These are phyloP conservation scores for Propithecus coquereli DNA, from an alignment of 2,113 vertebrate genomes.

Conservation along the genomic window DNA sequence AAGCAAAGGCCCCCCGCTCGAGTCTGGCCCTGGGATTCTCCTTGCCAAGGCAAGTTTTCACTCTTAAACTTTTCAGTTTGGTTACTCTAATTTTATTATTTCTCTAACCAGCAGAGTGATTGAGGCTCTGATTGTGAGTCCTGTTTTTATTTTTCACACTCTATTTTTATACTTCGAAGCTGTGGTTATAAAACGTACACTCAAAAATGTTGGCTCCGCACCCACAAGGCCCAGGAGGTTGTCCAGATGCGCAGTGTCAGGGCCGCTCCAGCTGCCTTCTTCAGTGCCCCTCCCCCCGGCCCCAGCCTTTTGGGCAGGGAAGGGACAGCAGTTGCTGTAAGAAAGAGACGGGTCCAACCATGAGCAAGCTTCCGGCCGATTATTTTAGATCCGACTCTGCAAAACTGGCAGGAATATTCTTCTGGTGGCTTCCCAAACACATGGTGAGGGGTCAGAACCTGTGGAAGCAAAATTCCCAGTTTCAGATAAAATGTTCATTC, in stretches of 20 bases:
- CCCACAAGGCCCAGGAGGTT: neutral
- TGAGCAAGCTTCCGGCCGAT: neutral
- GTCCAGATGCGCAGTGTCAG: neutral
- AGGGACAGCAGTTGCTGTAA: neutral
- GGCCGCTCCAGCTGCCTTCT: neutral
- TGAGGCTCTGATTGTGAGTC: conserved; percentile 15
- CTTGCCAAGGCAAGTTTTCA: conserved; percentile 62
- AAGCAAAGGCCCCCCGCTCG: conserved; percentile 41
- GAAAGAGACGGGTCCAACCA: neutral
- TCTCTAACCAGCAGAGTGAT: conserved; percentile 47
- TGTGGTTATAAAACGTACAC: conserved; percentile 56
- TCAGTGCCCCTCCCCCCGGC: neutral
- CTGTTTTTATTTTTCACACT: conserved; percentile 60
- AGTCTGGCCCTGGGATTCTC: conserved; percentile 57
- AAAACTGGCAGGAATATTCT: conserved; percentile 3
- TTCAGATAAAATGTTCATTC: neutral
- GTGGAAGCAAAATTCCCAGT: neutral
- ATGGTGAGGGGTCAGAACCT: neutral
- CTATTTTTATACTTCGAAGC: conserved; percentile 53
- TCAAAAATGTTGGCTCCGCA: conserved; percentile 46
- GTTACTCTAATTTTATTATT: conserved; percentile 57
- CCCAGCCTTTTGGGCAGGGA: neutral
- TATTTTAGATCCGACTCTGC: neutral
- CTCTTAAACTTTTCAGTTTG: conserved; percentile 63
- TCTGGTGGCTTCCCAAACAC: conserved; percentile 19